phyloP scores from a whole-genome alignment of 2,113 vertebrate genomes.

The Hydrochoerus hydrochaeris region DNA sequence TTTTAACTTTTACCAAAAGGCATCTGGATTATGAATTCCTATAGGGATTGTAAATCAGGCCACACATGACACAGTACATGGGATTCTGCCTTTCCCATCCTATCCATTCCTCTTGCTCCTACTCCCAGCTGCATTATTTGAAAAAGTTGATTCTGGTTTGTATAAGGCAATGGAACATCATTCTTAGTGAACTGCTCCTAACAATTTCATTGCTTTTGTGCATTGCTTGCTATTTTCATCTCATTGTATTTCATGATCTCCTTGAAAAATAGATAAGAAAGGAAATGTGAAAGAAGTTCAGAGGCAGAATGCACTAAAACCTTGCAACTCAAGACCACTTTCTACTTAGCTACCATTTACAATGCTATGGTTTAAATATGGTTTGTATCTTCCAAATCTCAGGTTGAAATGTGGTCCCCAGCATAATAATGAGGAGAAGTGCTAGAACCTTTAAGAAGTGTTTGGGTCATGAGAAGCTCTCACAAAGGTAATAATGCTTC shows the following conservation, averaged over 20 bases:
- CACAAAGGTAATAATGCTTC: too few species aligned
- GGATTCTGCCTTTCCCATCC: neutral
- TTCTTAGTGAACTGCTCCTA: neutral
- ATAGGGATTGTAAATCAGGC: neutral
- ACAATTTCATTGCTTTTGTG: neutral
- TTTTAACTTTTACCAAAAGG: neutral
- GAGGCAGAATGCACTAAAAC: neutral
- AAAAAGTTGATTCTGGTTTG: neutral
- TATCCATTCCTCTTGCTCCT: neutral
- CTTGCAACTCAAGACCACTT: neutral
- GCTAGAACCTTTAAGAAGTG: neutral
- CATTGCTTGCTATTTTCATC: neutral
- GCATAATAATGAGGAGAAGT: neutral
- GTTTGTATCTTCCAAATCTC: neutral
- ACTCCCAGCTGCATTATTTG: neutral
- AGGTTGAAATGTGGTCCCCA: neutral
- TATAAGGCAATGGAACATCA: neutral
- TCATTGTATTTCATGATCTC: neutral
- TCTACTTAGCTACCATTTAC: neutral
- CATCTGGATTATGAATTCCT: neutral
- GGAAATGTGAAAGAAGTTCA: neutral
- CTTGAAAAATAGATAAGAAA: neutral
- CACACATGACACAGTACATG: accelerated
- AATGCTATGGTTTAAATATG: neutral
- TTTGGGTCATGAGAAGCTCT: neutral